Evolutionary conservation across 2,113 vertebrate species (phyloP).

Genomic region (Atrichornis clamosus): DNA sequence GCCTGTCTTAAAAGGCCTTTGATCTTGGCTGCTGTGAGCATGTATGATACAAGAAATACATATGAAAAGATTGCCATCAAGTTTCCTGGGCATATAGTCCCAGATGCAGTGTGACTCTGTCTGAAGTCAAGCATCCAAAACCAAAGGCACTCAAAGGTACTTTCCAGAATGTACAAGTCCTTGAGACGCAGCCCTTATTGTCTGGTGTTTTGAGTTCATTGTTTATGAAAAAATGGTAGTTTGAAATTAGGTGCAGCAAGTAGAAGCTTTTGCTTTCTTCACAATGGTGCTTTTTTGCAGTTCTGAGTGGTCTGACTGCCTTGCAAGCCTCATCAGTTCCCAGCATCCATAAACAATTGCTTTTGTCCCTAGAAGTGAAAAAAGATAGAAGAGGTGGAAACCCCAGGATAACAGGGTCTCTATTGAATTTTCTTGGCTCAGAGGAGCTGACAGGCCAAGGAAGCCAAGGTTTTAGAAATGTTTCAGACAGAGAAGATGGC

Average conservation of each 20-base stretch:
- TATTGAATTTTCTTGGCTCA: conserved; percentile 53
- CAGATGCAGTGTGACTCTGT: neutral
- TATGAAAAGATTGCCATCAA: neutral
- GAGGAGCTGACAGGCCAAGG: conserved; percentile 10
- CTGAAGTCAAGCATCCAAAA: conserved; percentile 1
- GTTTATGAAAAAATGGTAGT: neutral
- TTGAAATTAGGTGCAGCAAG: conserved; percentile 16
- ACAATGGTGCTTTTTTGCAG: conserved; percentile 34
- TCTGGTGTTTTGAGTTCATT: neutral
- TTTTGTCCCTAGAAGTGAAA: conserved; percentile 42
- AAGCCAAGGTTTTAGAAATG: conserved; percentile 57
- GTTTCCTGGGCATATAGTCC: neutral
- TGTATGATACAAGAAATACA: neutral
- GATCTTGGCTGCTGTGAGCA: neutral
- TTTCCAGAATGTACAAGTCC: neutral
- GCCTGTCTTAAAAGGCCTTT: neutral
- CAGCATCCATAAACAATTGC: conserved; percentile 20
- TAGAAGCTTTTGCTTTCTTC: conserved; percentile 4
- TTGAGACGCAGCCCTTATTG: neutral
- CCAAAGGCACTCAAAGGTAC: neutral
- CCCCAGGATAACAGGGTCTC: conserved; percentile 36
- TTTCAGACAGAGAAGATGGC: conserved; percentile 11
- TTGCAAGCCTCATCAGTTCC: conserved; percentile 33
- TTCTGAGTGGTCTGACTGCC: conserved; percentile 31
- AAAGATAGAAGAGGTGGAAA: conserved; percentile 49